Evolutionary conservation across 2,888 invertebrate species (phyloP).

Genomic region (Amblyjoppa proteus): DNA sequence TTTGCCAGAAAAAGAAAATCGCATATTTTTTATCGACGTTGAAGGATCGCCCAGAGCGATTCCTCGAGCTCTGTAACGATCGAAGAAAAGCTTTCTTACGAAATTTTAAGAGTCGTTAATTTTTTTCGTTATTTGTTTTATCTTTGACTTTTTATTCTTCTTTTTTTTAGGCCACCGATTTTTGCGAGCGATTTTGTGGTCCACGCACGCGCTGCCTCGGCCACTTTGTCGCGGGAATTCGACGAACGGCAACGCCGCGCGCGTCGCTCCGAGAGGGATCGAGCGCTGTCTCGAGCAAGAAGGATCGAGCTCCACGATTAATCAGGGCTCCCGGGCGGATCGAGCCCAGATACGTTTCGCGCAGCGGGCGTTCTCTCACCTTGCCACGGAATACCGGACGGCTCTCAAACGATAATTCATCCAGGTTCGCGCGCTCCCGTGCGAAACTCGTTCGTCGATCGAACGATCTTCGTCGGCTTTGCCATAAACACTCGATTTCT

Average conservation of each 20-base stretch:
- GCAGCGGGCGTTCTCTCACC: constrained; percentile 73
- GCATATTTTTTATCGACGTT: background rate
- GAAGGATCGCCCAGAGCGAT: too few relatives aligned
- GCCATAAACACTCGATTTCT: background rate
- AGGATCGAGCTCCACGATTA: constrained; percentile 70
- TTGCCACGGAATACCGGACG: constrained; percentile 54
- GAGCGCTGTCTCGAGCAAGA: constrained; percentile 47
- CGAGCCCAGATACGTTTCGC: constrained; percentile 74
- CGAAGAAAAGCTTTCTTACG: background rate
- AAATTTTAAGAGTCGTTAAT: too few relatives aligned
- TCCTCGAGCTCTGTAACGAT: too few relatives aligned
- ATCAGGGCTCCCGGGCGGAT: constrained; percentile 69
- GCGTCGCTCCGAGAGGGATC: constrained; percentile 35
- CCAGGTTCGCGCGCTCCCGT: constrained; percentile 8
- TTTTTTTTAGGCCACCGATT: too few relatives aligned
- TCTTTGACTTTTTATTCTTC: too few relatives aligned
- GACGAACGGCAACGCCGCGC: constrained; percentile 35
- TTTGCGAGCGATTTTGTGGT: too few relatives aligned
- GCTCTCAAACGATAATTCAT: constrained; percentile 35
- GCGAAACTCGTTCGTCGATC: background rate
- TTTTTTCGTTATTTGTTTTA: too few relatives aligned
- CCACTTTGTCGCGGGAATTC: background rate
- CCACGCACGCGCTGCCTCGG: background rate
- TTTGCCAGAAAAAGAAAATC: constrained; percentile 10
- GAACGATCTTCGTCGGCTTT: constrained; percentile 15